Base-by-base conservation (phyloP, 2,888 invertebrate genomes). In the Tuberolachnus salignus region DNA sequence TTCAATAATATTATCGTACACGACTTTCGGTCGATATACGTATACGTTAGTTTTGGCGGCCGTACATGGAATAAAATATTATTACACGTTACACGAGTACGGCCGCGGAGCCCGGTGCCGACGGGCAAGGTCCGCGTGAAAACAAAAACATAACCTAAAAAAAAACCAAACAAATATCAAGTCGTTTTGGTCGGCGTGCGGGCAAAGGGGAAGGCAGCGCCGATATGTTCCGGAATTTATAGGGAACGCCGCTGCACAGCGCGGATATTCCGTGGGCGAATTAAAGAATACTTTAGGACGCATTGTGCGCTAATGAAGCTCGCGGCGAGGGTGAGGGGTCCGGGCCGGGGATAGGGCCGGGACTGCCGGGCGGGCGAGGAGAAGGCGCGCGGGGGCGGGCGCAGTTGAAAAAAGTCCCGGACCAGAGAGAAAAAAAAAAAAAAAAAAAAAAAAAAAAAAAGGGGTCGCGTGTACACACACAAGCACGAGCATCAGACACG, bases 281-380 rank as follows among this genome's bases (percentile, higher is more conserved):
- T 75, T 66, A 75, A 55, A 66, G 74, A 66, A 66, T 66, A 75
- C 53, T 66, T 66, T 75, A 75, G 74, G 74, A 66, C 55, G 42
- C 74, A 75, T 75, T 75, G 74, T 75, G 74, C 66, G 55, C 74
- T 75, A 75, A 75, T 75, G 74, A 75, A 75, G 74, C 74, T 55
- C 66, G 19, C 46, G 3, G 34, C 34, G 34, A 44, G 19, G 46
- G 21, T n/a, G 49, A 9, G 23, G 51, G 51, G 49, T 3, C 19
- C 19, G 19, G 66, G 66, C 26, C 26, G 66, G 74, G 46, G 59
- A 49, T 63, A 49, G 49, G 19, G n/a, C 19, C 49, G 49, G 26
- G 72, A 72, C 70, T 23, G 21, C 14, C 21, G 59, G 26, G 59
- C 26, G 59, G 59, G 26, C 16, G 46, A 1, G 44, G 23, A 23